phyloP scores from a whole-genome alignment of 1,140 invertebrate genomes.

The Leptoteleia sp. region DNA sequence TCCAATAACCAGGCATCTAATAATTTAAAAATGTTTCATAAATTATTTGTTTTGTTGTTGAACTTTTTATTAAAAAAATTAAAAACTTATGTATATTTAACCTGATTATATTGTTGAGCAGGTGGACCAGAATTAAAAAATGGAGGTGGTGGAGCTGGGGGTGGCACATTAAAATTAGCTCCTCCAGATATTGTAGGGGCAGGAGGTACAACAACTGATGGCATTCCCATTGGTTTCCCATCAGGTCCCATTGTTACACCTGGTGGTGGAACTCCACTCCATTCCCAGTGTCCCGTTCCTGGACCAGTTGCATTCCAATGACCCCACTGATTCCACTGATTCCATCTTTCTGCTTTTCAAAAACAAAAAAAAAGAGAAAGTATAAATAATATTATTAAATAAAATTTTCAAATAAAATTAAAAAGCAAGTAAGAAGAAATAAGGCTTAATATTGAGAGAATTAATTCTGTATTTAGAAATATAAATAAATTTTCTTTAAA shows the following conservation, averaged over 20 bases:
- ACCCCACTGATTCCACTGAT: slow-evolving; percentile 85
- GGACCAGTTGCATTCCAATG: slow-evolving; percentile 72
- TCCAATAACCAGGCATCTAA: slow-evolving; percentile 77
- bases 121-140: slow-evolving; percentile 77
- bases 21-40: too few species aligned
- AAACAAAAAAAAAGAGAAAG: too few species aligned
- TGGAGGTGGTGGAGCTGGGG: slow-evolving; percentile 76
- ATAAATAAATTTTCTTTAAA: too few species aligned
- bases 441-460: too few species aligned
- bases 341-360: slow-evolving; percentile 80
- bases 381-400: too few species aligned
- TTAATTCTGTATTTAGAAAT: too few species aligned
- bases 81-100: slow-evolving; percentile 17
- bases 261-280: slow-evolving; percentile 77
- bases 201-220: slow-evolving; percentile 75
- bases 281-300: slow-evolving; percentile 79
- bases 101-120: slow-evolving; percentile 75
- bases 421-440: too few species aligned
- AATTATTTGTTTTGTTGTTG: too few species aligned
- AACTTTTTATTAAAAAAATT: too few species aligned
- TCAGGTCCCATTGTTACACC: slow-evolving; percentile 75
- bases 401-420: too few species aligned
- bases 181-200: slow-evolving; percentile 76
- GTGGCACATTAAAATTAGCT: slow-evolving; percentile 72
- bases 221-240: slow-evolving; percentile 78